These are phyloP conservation scores for Rhodinocichla rosea DNA, from an alignment of 2,113 vertebrate genomes.

Conservation along the genomic window DNA sequence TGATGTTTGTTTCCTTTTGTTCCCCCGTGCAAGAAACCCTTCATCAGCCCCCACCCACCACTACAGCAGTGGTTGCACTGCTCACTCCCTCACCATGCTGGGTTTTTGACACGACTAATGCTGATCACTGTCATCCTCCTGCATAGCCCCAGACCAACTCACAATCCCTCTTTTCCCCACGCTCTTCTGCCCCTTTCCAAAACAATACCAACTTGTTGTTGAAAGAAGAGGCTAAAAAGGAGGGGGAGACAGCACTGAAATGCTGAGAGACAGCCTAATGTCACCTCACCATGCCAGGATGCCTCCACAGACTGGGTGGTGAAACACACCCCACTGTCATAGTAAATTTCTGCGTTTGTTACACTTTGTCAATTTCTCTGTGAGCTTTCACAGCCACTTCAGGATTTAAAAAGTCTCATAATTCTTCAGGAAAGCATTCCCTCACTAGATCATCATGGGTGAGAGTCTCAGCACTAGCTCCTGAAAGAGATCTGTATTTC, in stretches of 20 bases:
- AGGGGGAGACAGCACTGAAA: not conserved
- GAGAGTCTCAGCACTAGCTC: not conserved
- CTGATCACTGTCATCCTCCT: not conserved
- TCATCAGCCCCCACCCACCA: not conserved
- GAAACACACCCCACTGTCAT: rapidly evolving
- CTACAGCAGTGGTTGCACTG: not conserved
- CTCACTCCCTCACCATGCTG: not conserved
- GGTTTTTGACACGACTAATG: not conserved
- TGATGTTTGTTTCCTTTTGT: not conserved
- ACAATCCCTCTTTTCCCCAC: not conserved
- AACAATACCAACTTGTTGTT: not conserved
- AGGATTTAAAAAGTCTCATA: not conserved
- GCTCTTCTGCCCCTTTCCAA: not conserved
- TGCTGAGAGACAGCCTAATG: not conserved
- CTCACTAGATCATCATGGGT: not conserved
- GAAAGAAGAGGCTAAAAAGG: not conserved
- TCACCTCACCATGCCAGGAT: too few relatives aligned
- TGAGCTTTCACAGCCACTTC: not conserved
- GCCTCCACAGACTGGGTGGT: not conserved
- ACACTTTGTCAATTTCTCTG: not conserved
- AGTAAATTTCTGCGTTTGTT: not conserved
- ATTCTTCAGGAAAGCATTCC: not conserved
- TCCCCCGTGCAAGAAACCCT: not conserved
- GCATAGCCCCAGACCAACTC: not conserved
- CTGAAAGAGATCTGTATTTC: not conserved